Conservation (phyloP, 2,797 vertebrate genomes). For the Lacerta viridis region DNA sequence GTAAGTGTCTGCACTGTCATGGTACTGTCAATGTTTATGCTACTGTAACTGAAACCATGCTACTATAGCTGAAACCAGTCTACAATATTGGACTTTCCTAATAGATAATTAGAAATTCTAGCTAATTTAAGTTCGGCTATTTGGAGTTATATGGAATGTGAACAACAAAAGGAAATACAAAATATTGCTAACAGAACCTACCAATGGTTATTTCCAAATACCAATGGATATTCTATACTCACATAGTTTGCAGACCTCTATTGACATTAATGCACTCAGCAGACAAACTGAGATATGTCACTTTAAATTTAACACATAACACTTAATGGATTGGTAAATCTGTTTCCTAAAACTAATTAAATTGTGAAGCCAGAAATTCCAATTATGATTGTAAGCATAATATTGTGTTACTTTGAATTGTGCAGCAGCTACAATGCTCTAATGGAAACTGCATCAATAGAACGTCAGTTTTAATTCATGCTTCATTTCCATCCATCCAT, state of each 20-base stretch:
- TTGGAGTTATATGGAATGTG: background rate
- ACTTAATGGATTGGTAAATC: conserved; percentile 51
- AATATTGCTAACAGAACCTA: background rate
- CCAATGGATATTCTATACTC: background rate
- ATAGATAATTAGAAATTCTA: conserved; percentile 8
- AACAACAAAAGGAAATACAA: conserved; percentile 25
- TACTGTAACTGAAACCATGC: background rate
- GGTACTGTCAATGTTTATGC: background rate
- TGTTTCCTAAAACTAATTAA: conserved; percentile 63
- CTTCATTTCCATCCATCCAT: conserved; percentile 66
- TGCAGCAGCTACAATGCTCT: conserved; percentile 67
- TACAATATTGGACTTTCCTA: background rate
- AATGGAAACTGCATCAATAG: conserved; percentile 70
- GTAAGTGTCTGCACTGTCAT: background rate
- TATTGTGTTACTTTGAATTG: conserved; percentile 67
- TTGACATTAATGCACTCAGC: conserved; percentile 8
- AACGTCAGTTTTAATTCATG: conserved; percentile 68
- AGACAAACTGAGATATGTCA: conserved; percentile 15
- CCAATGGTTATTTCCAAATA: background rate
- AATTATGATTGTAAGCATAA: conserved; percentile 64
- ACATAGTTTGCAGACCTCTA: conserved; percentile 1
- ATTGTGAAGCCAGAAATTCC: conserved; percentile 63
- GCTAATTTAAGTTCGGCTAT: background rate
- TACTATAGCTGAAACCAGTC: background rate
- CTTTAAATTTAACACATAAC: conserved; percentile 54